Evolutionary conservation across 2,797 vertebrate genomes (phyloP).

Genomic region (Avahi laniger): DNA sequence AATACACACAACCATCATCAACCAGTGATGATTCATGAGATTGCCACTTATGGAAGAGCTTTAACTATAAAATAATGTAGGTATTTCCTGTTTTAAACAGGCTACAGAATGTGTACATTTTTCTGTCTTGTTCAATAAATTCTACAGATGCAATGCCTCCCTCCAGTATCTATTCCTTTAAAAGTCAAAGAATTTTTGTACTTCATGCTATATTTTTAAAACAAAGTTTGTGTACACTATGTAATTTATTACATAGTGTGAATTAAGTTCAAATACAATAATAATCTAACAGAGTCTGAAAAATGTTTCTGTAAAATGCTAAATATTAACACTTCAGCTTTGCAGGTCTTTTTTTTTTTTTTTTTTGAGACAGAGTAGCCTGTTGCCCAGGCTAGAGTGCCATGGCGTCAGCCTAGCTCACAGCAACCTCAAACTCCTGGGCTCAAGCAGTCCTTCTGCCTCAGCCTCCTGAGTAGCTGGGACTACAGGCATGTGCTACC

Average conservation of each 20-base stretch:
- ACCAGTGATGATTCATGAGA: neutral
- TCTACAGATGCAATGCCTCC: neutral
- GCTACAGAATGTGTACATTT: neutral
- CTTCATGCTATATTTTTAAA: neutral
- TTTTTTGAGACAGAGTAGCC: too few relatives aligned
- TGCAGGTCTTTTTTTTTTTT: neutral
- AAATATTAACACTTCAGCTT: neutral
- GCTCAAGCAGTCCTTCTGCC: too few relatives aligned
- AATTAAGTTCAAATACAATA: neutral
- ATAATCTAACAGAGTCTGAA: neutral
- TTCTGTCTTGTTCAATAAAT: neutral
- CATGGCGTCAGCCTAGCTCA: too few relatives aligned
- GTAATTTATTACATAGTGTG: neutral
- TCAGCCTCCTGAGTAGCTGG: too few relatives aligned
- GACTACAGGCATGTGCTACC: too few relatives aligned
- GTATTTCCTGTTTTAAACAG: neutral
- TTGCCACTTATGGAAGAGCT: neutral
- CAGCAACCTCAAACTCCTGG: too few relatives aligned
- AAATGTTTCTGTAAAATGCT: neutral
- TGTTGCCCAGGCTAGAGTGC: too few relatives aligned
- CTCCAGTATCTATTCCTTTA: neutral
- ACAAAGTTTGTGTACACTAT: neutral
- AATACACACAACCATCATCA: neutral
- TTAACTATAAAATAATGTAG: neutral
- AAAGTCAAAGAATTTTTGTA: neutral